Conservation (phyloP, 2,113 vertebrate genomes). For the Parus major region DNA sequence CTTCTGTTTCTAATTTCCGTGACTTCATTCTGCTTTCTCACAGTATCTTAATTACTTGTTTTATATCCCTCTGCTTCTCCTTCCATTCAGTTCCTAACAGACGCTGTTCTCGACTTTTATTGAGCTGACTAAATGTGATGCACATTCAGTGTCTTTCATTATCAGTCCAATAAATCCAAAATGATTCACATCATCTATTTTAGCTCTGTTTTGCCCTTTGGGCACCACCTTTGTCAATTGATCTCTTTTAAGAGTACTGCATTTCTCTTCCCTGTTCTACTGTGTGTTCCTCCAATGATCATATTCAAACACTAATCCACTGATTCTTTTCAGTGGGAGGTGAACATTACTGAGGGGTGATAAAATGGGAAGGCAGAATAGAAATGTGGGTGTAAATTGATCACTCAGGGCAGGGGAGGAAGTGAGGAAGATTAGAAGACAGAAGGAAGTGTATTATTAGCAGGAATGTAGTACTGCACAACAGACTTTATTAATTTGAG, state of each 20-base stretch:
- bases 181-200: background rate
- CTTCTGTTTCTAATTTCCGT: background rate
- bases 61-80: background rate
- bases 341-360: background rate
- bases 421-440: background rate
- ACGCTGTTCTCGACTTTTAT: background rate
- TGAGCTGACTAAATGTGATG: constrained; percentile 6
- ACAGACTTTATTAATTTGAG: constrained; percentile 28
- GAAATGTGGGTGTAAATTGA: background rate
- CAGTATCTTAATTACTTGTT: constrained; percentile 18
- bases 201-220: constrained; percentile 28
- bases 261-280: background rate
- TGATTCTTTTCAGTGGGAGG: background rate
- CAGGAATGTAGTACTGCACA: background rate
- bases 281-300: background rate
- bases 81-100: constrained; percentile 4
- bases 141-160: constrained; percentile 4
- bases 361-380: background rate
- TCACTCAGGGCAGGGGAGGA: constrained; percentile 5
- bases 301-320: background rate
- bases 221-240: constrained; percentile 9
- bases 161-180: constrained; percentile 38
- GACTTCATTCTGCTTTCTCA: background rate
- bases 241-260: background rate
- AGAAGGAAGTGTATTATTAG: constrained; percentile 14